Evolutionary conservation across 1,140 invertebrate genomes (phyloP), one percentile per base, ranked within the genome.

Genomic region (Drosophila navojoa): DNA sequence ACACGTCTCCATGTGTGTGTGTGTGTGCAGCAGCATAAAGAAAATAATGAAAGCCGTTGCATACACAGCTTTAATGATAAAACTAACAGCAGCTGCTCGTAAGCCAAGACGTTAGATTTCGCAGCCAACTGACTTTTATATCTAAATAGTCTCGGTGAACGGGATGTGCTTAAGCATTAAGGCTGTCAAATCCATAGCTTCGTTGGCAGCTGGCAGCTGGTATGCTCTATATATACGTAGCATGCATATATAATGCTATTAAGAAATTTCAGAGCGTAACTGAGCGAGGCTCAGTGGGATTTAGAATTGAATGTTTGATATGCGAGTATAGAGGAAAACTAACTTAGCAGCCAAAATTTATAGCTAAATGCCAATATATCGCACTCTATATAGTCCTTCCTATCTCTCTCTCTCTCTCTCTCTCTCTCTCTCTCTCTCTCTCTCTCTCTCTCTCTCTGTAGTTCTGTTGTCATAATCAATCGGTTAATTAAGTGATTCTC

Each of bases 31-130:
- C 7, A 29, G 55, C 35, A n/a, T 54, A 29, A 15, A 66, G 60
- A 71, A 42, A 72, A 50, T 76, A 82, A 82, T 84, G 72, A 82
- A 79, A 82, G 71, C 67, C 67, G 62, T 52, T 79, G 79, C 76
- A 80, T 67, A 80, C 72, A 80, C 72, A 61, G 78, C 63, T 53
- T 61, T 67, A 73, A 79, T 79, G 76, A 84, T 70, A 73, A 79
- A 84, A 63, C 80, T 54, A 79, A 77, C 80, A 52, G 68, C 45
- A 62, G 69, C 53, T 80, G 72, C 52, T 60, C 61, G 67, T 66
- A 50, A 62, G 15, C 53, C 47, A 73, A 73, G 63, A 78, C 62
- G 67, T 69, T 22, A 22, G 71, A 79, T 84, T 84, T 68, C 47
- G 61, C 50, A 50, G 54, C 22, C n/a, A 16, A n/a, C 38, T 27